Evolutionary conservation across 1,140 invertebrate species (phyloP).

Genomic region (Hormaphis cornu): DNA sequence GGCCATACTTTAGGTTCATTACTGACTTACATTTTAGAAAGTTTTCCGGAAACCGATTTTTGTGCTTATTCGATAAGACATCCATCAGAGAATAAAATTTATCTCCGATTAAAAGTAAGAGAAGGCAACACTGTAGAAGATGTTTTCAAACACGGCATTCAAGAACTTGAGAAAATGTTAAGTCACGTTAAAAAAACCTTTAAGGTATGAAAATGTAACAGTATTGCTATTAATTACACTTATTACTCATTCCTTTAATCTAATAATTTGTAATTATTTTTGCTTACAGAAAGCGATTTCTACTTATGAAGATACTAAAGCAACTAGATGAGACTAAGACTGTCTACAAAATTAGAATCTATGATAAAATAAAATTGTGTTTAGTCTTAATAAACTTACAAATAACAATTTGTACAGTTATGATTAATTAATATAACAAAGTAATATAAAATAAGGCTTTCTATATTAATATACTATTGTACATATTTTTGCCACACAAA

Average conservation of each 20-base stretch:
- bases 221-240: too few relatives aligned
- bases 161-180: slow-evolving; percentile 28
- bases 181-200: slow-evolving; percentile 28
- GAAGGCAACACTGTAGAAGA: slow-evolving; percentile 21
- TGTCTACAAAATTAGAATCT: background rate
- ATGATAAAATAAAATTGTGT: background rate
- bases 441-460: too few relatives aligned
- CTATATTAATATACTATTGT: too few relatives aligned
- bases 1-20: slow-evolving; percentile 32
- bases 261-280: background rate
- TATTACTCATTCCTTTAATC: background rate
- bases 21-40: slow-evolving; percentile 28
- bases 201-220: background rate
- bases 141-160: slow-evolving; percentile 29
- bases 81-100: slow-evolving; percentile 32
- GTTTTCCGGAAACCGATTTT: slow-evolving; percentile 31
- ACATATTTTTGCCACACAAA: too few relatives aligned
- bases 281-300: background rate
- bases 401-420: background rate
- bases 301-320: slow-evolving; percentile 1
- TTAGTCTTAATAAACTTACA: background rate
- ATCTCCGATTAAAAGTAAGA: slow-evolving; percentile 32
- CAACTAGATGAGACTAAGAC: background rate
- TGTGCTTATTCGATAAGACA: slow-evolving; percentile 33
- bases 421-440: too few relatives aligned